A percentile compares a stretch with the other conserved stretches of the same genome.
Conservation (phyloP, 1,140 invertebrate genomes). For the Chrysopa pallens region DNA sequence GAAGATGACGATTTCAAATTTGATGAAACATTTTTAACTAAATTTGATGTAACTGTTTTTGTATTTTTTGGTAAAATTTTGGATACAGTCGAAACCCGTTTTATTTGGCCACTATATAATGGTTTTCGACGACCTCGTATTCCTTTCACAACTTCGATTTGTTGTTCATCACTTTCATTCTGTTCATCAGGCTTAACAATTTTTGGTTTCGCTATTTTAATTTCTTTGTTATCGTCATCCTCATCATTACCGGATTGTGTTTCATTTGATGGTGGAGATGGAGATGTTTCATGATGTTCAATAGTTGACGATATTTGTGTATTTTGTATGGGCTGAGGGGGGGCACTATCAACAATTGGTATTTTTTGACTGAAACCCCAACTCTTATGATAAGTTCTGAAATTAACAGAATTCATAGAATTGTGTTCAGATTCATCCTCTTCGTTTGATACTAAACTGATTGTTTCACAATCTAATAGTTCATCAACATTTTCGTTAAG, state of each 20-base stretch:
- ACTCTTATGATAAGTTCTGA: conserved; percentile 22
- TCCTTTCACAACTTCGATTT: conserved; percentile 33
- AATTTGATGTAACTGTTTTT: conserved; percentile 13
- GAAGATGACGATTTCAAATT: conserved; percentile 8
- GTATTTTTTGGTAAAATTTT: conserved; percentile 5
- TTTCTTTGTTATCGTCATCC: background rate
- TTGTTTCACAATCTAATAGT: conserved; percentile 41
- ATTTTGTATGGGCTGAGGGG: background rate
- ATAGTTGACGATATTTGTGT: background rate
- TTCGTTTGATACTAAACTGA: conserved; percentile 49
- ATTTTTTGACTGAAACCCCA: conserved; percentile 11
- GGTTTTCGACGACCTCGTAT: conserved; percentile 61
- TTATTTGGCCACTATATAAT: conserved; percentile 32
- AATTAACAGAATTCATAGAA: conserved; percentile 20
- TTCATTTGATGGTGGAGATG: background rate
- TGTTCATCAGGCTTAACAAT: conserved; percentile 1
- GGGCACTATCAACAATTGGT: background rate
- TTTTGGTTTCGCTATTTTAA: background rate
- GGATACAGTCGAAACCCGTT: conserved; percentile 12
- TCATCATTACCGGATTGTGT: background rate
- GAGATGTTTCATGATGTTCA: no score
- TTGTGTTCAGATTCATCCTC: conserved; percentile 28
- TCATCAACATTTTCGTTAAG: conserved; percentile 26
- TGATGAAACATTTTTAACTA: conserved; percentile 15
- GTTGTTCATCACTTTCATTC: conserved; percentile 17